Percentiles rank a stretch among this genome's conserved stretches.
phyloP scores from a whole-genome alignment of 2,113 vertebrate genomes.

The Pterocles burchelli region DNA sequence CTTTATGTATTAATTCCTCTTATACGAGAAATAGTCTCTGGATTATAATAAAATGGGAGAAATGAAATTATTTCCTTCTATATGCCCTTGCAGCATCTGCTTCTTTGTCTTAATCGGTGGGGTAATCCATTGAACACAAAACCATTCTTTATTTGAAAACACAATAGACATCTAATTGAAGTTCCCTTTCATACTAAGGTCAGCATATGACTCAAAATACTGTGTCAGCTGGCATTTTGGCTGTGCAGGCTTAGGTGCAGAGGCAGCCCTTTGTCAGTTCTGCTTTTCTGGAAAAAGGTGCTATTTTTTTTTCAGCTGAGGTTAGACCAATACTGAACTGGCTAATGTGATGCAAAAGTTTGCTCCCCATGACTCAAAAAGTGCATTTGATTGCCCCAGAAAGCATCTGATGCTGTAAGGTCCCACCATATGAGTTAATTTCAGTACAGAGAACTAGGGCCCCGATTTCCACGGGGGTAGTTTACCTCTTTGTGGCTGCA shows the following conservation, averaged over 20 bases:
- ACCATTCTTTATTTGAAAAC: conserved; percentile 42
- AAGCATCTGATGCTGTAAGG: background rate
- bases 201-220: conserved; percentile 23
- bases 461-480: background rate
- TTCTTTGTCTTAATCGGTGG: conserved; percentile 35
- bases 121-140: conserved; percentile 25
- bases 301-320: background rate
- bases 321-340: background rate
- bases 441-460: background rate
- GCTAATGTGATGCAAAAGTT: background rate
- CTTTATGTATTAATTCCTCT: background rate
- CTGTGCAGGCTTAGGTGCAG: background rate
- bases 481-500: background rate
- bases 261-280: background rate
- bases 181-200: conserved; percentile 8
- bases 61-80: conserved; percentile 13
- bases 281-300: background rate
- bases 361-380: background rate
- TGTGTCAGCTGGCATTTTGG: background rate
- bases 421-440: background rate
- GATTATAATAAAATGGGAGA: background rate
- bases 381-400: background rate
- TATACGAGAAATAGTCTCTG: background rate
- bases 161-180: conserved; percentile 22
- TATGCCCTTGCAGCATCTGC: conserved; percentile 7